Evolutionary conservation across 2,113 vertebrate genomes (phyloP).

Genomic region (Thalassarche chlororhynchos): DNA sequence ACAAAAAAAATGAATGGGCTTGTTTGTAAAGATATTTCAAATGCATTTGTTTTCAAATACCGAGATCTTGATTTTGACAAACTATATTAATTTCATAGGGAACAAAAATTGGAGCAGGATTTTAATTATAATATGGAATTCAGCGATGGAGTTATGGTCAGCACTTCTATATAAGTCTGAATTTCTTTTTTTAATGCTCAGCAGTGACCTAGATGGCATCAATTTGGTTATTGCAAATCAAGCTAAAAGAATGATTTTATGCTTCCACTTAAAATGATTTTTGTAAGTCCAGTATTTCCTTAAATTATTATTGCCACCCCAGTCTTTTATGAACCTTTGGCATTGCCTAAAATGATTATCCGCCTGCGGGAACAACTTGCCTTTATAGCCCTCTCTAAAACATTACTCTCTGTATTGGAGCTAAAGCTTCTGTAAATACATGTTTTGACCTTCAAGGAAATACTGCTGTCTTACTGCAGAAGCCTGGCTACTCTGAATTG

Average conservation of each 20-base stretch:
- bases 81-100: background rate
- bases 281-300: background rate
- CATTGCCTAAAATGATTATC: constrained; percentile 2
- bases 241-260: background rate
- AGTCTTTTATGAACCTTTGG: background rate
- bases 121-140: constrained; percentile 7
- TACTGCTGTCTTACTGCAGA: background rate
- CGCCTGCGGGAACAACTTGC: background rate
- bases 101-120: background rate
- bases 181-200: constrained; percentile 4
- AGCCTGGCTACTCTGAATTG: background rate
- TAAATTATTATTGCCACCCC: background rate
- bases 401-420: background rate
- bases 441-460: constrained; percentile 52
- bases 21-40: background rate
- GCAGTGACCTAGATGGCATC: constrained; percentile 45
- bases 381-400: constrained; percentile 20
- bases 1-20: background rate
- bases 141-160: background rate
- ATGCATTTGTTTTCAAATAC: background rate
- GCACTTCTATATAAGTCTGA: background rate
- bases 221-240: constrained; percentile 30
- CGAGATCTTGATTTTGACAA: background rate
- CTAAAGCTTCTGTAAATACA: constrained; percentile 44
- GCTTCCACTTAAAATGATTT: constrained; percentile 10